Evolutionary conservation across 2,113 vertebrate species (phyloP), one percentile per base, ranked within the genome.

Genomic region (Ictalurus furcatus): DNA sequence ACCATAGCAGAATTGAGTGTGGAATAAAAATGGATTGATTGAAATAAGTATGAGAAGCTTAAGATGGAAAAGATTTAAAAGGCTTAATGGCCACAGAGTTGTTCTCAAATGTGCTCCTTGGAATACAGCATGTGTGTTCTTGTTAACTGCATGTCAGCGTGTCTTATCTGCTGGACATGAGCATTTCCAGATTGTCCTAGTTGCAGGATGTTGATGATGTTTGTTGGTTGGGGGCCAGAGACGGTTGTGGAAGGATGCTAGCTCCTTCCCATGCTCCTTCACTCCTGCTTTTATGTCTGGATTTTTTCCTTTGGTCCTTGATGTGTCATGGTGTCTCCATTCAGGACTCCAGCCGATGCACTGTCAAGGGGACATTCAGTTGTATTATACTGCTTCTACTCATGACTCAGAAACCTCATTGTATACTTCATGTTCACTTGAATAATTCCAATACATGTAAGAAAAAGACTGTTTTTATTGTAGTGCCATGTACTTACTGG

Each of bases 171-270:
- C 61, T 80, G 21, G 13, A 19, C 79, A 52, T 67, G 79, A 90
- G 76, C 37, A 25, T 84, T 48, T 73, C 54, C 86, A 90, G 86
- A 87, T 85, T 90, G 21, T 52, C 19, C 80, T 58, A 78, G 90
- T 87, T 90, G 59, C 86, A 89, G 91, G 87, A 92, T 90, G 87
- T 90, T 81, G 30, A 85, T 89, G 78, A 54, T 87, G 82, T 73
- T 90, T 78, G 78, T 23, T 84, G 76, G 74, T 30, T 13, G 79
- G 76, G 83, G 73, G 84, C 71, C 44, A 48, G 74, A 84, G 80
- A 87, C 40, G 8, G 30, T 79, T 73, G 40, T 65, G 86, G 80
- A 87, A 40, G 63, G 86, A 87, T 67, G 81, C 76, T 52, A 52
- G 52, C 34, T 40, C 63, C 69, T 89, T 90, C 86, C 86, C 40